These are phyloP conservation scores for Semicossyphus pulcher DNA, from an alignment of 2,113 vertebrate species.

Conservation along the genomic window DNA sequence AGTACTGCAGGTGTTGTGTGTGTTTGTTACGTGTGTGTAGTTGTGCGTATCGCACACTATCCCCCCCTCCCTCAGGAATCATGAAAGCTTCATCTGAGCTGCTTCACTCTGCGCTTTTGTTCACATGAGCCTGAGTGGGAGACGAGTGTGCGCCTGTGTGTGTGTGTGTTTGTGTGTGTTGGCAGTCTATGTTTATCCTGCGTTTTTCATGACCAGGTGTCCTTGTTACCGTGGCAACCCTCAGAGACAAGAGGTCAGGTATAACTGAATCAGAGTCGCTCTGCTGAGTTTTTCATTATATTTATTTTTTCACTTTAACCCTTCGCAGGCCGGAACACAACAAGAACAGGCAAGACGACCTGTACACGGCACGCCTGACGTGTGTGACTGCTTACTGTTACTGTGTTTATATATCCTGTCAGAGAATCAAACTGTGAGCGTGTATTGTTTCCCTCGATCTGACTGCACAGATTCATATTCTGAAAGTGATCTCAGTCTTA, in stretches of 20 bases:
- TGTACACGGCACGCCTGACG: too few species aligned
- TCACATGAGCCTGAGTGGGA: conserved; percentile 31
- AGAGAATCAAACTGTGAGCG: too few species aligned
- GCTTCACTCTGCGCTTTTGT: conserved; percentile 36
- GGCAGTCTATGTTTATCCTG: conserved; percentile 24
- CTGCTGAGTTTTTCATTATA: not conserved
- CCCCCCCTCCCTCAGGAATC: conserved; percentile 11
- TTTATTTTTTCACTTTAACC: not conserved
- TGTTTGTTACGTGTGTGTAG: conserved; percentile 13
- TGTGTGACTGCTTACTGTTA: too few species aligned
- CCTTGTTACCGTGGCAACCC: conserved; percentile 58
- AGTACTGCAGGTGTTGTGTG: not conserved
- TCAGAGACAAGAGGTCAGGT: conserved; percentile 47
- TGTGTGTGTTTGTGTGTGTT: not conserved
- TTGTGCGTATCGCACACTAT: conserved; percentile 3
- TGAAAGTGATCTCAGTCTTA: too few species aligned
- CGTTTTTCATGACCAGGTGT: conserved; percentile 49
- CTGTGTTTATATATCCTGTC: too few species aligned
- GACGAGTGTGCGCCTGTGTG: not conserved
- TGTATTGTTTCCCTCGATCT: too few species aligned
- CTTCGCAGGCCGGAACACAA: not conserved
- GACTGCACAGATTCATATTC: too few species aligned
- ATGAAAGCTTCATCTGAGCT: conserved; percentile 40
- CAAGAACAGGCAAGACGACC: too few species aligned
- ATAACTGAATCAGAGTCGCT: conserved; percentile 9